Percentiles rank a stretch among this genome's conserved stretches.
Evolutionary conservation across 1,140 invertebrate genomes (phyloP).

Genomic region (Microplitis mediator): DNA sequence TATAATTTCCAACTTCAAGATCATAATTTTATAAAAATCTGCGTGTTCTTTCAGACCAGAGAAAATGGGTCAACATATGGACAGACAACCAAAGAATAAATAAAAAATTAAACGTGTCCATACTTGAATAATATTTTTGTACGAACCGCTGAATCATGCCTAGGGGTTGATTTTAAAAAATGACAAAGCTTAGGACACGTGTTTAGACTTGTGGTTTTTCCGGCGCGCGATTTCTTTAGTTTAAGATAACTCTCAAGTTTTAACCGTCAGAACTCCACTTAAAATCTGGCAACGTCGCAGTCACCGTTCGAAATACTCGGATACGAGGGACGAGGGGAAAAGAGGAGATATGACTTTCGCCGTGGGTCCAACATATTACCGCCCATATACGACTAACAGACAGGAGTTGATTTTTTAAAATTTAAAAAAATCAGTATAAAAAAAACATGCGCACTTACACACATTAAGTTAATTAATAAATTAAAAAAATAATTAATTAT

Average conservation of each 20-base stretch:
- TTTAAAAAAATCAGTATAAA: too few relatives aligned
- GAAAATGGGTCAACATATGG: too few relatives aligned
- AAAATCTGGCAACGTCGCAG: slow-evolving; percentile 35
- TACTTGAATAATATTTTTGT: background rate
- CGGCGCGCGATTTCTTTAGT: slow-evolving; percentile 1
- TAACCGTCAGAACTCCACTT: too few relatives aligned
- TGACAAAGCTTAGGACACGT: slow-evolving; percentile 38
- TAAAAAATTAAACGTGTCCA: background rate
- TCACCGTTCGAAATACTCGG: slow-evolving; percentile 47
- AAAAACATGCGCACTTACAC: too few relatives aligned
- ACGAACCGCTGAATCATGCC: background rate
- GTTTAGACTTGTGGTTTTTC: slow-evolving; percentile 39
- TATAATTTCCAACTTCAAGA: too few relatives aligned
- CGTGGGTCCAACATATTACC: slow-evolving; percentile 25
- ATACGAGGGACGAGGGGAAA: slow-evolving; percentile 27
- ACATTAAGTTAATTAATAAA: too few relatives aligned
- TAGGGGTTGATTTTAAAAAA: slow-evolving; percentile 10
- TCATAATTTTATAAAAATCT: too few relatives aligned
- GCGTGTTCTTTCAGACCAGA: too few relatives aligned
- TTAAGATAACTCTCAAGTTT: background rate
- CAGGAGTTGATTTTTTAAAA: too few relatives aligned
- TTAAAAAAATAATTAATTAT: too few relatives aligned
- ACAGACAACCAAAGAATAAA: too few relatives aligned
- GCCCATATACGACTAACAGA: background rate
- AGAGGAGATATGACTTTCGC: slow-evolving; percentile 47